Conservation (phyloP, 1,140 invertebrate genomes). For the Pissodes strobi region DNA sequence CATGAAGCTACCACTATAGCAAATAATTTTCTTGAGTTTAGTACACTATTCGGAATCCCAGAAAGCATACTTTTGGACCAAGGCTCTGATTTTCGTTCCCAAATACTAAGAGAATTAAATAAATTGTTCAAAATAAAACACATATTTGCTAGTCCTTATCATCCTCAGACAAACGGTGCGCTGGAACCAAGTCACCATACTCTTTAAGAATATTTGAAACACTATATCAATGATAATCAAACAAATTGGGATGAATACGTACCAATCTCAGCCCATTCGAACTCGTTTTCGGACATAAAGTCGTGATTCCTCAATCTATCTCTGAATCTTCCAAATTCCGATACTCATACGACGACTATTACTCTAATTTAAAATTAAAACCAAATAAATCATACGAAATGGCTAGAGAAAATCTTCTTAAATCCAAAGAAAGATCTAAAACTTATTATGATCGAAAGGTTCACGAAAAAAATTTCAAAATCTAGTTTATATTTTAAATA, state of each 20-base stretch:
- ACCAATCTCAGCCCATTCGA: constrained; percentile 55
- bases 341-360: constrained; percentile 46
- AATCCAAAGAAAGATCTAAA: constrained; percentile 46
- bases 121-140: too few relatives aligned
- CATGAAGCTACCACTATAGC: too few relatives aligned
- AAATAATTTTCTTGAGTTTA: too few relatives aligned
- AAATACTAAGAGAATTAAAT: too few relatives aligned
- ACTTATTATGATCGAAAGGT: constrained; percentile 46
- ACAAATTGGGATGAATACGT: constrained; percentile 49
- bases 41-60: too few relatives aligned
- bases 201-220: constrained; percentile 41
- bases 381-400: constrained; percentile 38
- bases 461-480: constrained; percentile 31
- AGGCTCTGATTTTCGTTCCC: too few relatives aligned
- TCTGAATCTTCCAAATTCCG: constrained; percentile 34
- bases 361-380: constrained; percentile 45
- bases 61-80: too few relatives aligned
- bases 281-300: constrained; percentile 50
- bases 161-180: too few relatives aligned
- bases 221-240: constrained; percentile 36
- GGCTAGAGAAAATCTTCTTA: constrained; percentile 45
- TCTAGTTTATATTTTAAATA: constrained; percentile 28
- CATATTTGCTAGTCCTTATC: too few relatives aligned
- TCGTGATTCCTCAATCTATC: constrained; percentile 40
- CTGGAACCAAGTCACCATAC: too few relatives aligned